Percentiles rank a stretch among this genome's conserved stretches.
Conservation (phyloP, 2,888 invertebrate species). For the Galeruca laticollis region DNA sequence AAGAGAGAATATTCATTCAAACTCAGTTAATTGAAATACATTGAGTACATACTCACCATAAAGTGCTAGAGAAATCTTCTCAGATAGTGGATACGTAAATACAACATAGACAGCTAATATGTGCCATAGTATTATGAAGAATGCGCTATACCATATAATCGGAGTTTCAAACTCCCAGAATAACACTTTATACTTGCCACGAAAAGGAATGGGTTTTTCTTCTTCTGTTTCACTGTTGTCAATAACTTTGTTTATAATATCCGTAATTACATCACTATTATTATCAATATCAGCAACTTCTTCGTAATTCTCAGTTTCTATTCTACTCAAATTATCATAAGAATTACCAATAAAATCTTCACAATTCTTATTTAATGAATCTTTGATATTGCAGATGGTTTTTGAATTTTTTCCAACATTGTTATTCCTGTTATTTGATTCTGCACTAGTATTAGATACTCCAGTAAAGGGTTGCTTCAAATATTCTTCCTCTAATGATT, state of each 20-base stretch:
- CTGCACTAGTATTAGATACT: background rate
- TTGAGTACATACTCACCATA: slow-evolving; percentile 49
- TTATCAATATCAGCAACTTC: background rate
- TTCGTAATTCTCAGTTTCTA: background rate
- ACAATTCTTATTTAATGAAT: background rate
- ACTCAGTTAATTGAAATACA: too few species aligned
- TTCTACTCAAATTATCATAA: background rate
- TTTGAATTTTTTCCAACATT: background rate
- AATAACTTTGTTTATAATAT: background rate
- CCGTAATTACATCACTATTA: background rate
- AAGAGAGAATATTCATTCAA: too few species aligned
- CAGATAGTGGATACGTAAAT: slow-evolving; percentile 38
- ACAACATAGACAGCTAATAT: slow-evolving; percentile 43
- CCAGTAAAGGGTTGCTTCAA: background rate
- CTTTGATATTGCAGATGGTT: background rate
- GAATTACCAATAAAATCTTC: background rate
- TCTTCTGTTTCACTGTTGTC: background rate
- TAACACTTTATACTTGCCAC: slow-evolving; percentile 49
- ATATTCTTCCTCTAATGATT: background rate
- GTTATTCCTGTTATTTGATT: background rate
- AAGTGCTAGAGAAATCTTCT: slow-evolving; percentile 35
- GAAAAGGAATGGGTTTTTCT: slow-evolving; percentile 26
- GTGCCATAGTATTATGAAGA: slow-evolving; percentile 49
- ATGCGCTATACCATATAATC: slow-evolving; percentile 52
- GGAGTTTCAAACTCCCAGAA: slow-evolving; percentile 55